Evolutionary conservation across 2,888 invertebrate species (phyloP), one percentile per base, ranked within the genome.

Genomic region (Myopa tessellatipennis): DNA sequence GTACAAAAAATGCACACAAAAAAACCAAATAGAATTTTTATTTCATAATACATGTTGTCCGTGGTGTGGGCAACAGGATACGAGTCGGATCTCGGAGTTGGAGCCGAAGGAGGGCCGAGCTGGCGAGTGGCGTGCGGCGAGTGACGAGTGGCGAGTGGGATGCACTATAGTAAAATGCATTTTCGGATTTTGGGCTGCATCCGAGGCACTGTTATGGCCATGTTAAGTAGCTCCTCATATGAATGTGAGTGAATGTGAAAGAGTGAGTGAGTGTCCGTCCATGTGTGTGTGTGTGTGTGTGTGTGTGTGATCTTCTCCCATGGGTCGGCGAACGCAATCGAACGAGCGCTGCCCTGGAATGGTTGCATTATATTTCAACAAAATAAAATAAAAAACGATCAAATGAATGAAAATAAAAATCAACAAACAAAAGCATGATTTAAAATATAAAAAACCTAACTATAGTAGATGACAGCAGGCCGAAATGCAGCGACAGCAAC

Each of bases 391-490:
- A 74, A 80, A 78, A 75, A 60, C 38, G n/a, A 74, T 77, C 75
- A 74, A 72, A 69, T 77, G 72, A 74, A 79, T 65, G 26, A 79
- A 79, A 80, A 80, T 36, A 67, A 55, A 77, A 71, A n/a, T 67
- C 65, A 79, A 78, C 71, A 76, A 80, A 77, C 74, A 74, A 70
- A 79, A 74, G 75, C 75, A 80, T 58, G 63, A 63, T 77, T 63
- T 72, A 58, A 73, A 77, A 81, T 79, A 79, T 80, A 81, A 81
- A 81, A 81, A 81, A 80, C 74, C 76, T 76, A 81, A 76, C 55
- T 72, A 26, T 26, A 26, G 26, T 26, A 77, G 45, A 72, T 68
- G 68, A 70, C 76, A 74, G 61, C 38, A 67, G 67, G 34, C 45
- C 34, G 6, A 4, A 16, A 14, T 10, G 71, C 67, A 65, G 60